Evolutionary conservation across 2,797 vertebrate species (phyloP), one percentile per base, ranked within the genome.

Genomic region (Diglossa cyanea): DNA sequence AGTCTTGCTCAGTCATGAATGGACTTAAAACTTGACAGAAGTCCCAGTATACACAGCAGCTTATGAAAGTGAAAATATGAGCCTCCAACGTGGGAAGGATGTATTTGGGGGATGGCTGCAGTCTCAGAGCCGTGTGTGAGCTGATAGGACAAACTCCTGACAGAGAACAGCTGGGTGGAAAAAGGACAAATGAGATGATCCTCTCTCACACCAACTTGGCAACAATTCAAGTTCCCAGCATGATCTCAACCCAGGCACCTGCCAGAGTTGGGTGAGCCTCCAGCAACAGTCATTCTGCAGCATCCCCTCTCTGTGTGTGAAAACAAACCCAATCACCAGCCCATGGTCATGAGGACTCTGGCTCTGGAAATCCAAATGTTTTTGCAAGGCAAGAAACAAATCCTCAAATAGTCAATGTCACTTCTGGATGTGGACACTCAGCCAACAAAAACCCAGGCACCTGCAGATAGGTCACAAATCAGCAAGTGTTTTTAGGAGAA

Each of bases 381-480:
- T 55, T 54, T 90, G 54, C 35, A 66, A 58, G 45, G 37, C 37
- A 47, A 76, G 65, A 48, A 90, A 30, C 37, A 74, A 88, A 77
- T 83, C 25, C 40, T 80, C 48, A 31, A 25, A 58, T 9, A 66
- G 44, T 80, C 25, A 3, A 26, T 58, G 78, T 87, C 78, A 72
- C 14, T 70, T 79, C 40, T 51, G 79, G 82, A 61, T 13, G 0
- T 42, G 63, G n/a, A 86, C 35, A 37, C 50, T 12, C 60, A 73
- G 79, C 75, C 88, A 95, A 86, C 51, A 86, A 90, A 94, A 92
- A 86, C 31, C 25, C 55, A 58, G 48, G 55, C 72, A 90, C 50
- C 48, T 94, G 72, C 60, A 73, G 60, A 33, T 54, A 35, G 78
- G 47, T 83, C 68, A 75, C 82, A 70, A 73, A 85, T 76, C 44